These are phyloP conservation scores for Drepana arcuata DNA, from an alignment of 1,140 invertebrate genomes.

Conservation along the genomic window DNA sequence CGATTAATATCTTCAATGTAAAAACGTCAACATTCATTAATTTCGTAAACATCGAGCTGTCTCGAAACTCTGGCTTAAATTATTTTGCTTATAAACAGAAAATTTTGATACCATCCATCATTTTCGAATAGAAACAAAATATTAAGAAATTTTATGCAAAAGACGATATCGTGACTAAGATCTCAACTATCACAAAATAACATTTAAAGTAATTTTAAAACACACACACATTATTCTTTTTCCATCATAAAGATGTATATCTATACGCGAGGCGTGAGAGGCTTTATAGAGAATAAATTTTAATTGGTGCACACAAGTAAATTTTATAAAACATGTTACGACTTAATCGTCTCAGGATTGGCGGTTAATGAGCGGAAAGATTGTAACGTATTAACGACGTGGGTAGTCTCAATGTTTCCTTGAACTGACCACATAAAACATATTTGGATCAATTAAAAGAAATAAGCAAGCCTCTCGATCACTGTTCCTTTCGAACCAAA, in stretches of 20 bases:
- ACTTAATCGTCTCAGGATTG: slow-evolving; percentile 52
- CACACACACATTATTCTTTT: slow-evolving; percentile 43
- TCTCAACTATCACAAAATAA: slow-evolving; percentile 28
- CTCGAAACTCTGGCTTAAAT: no score
- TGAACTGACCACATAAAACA: slow-evolving; percentile 12
- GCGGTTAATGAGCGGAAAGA: slow-evolving; percentile 59
- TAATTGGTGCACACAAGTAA: slow-evolving; percentile 46
- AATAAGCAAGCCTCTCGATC: slow-evolving; percentile 13
- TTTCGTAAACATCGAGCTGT: no score
- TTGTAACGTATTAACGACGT: slow-evolving; percentile 44
- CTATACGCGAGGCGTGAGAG: slow-evolving; percentile 35
- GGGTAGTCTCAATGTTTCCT: slow-evolving; percentile 30
- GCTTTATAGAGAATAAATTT: slow-evolving; percentile 40
- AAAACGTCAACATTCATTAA: no score
- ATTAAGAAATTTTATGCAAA: slow-evolving; percentile 29
- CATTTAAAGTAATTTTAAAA: slow-evolving; percentile 51
- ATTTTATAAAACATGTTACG: slow-evolving; percentile 50
- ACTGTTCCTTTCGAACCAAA: slow-evolving; percentile 12
- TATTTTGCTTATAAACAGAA: no score
- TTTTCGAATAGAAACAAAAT: slow-evolving; percentile 25
- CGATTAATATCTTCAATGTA: no score
- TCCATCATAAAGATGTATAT: slow-evolving; percentile 44
- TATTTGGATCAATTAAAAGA: slow-evolving; percentile 30
- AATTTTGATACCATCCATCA: slow-evolving; percentile 22
- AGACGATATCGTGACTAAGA: slow-evolving; percentile 22